Evolutionary conservation across 1,140 invertebrate species (phyloP).

Genomic region (Dendroctonus valens): DNA sequence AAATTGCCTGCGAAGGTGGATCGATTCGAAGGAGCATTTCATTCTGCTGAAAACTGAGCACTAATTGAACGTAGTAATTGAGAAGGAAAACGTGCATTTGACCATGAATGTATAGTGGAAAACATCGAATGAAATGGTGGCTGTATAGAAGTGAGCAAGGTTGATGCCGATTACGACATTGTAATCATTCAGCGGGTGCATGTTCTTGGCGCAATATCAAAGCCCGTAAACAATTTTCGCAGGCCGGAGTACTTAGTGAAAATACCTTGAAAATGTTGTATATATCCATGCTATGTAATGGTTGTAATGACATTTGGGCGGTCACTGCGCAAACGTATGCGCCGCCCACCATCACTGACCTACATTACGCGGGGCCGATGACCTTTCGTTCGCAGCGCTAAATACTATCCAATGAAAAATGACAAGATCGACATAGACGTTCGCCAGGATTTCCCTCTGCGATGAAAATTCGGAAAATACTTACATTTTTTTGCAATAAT

Average conservation of each 20-base stretch:
- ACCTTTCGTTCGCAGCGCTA: constrained; percentile 37
- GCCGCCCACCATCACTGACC: constrained; percentile 50
- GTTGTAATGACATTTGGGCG: constrained; percentile 39
- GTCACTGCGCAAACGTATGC: constrained; percentile 42
- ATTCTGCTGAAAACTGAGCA: too few relatives aligned
- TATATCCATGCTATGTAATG: constrained; percentile 20
- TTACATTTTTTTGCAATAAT: constrained; percentile 39
- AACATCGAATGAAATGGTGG: too few relatives aligned
- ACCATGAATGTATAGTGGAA: too few relatives aligned
- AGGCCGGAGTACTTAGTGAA: background rate
- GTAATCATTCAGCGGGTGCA: background rate
- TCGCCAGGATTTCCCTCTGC: constrained; percentile 1
- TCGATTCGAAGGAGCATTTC: too few relatives aligned
- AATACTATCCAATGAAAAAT: constrained; percentile 41
- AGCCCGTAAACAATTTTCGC: too few relatives aligned
- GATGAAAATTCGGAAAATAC: constrained; percentile 6
- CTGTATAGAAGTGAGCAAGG: too few relatives aligned
- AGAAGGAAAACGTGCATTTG: too few relatives aligned
- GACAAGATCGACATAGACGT: constrained; percentile 22
- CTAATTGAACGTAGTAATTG: too few relatives aligned
- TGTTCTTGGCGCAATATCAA: background rate
- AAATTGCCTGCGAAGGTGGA: too few relatives aligned
- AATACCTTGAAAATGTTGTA: constrained; percentile 27
- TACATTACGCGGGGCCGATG: constrained; percentile 48
- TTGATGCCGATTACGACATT: background rate